phyloP scores from a whole-genome alignment of 2,797 vertebrate species.

The Vultur gryphus region DNA sequence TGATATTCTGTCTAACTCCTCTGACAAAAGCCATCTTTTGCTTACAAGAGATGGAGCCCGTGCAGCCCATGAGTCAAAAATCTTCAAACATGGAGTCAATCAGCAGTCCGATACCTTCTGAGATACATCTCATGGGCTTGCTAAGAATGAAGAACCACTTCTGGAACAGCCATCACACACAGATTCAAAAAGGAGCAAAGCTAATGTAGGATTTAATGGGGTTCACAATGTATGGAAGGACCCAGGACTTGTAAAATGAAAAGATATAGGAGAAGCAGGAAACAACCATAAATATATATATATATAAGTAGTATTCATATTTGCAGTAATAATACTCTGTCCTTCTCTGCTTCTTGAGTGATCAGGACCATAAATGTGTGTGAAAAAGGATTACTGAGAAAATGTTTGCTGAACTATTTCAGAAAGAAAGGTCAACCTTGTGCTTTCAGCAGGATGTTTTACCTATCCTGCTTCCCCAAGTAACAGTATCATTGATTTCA shows the following conservation, averaged over 20 bases:
- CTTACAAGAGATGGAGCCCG: neutral
- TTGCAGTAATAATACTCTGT: neutral
- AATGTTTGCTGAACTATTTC: neutral
- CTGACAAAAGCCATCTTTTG: neutral
- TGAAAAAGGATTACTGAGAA: neutral
- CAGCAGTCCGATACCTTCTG: neutral
- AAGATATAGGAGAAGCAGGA: neutral
- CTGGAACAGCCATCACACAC: neutral
- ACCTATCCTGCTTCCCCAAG: neutral
- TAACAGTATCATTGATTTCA: neutral
- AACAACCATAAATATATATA: neutral
- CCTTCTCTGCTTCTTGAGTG: neutral
- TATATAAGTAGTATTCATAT: neutral
- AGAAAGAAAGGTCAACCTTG: neutral
- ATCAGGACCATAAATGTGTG: neutral
- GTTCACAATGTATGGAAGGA: neutral
- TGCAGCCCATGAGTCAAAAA: neutral
- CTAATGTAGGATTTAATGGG: neutral
- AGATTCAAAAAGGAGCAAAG: neutral
- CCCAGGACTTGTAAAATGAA: neutral
- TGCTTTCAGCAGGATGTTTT: neutral
- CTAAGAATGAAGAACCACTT: neutral
- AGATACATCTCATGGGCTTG: neutral
- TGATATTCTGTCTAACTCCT: neutral
- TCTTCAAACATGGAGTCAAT: neutral